Evolutionary conservation across 2,113 vertebrate genomes (phyloP).

Genomic region (Orthonyx spaldingii): DNA sequence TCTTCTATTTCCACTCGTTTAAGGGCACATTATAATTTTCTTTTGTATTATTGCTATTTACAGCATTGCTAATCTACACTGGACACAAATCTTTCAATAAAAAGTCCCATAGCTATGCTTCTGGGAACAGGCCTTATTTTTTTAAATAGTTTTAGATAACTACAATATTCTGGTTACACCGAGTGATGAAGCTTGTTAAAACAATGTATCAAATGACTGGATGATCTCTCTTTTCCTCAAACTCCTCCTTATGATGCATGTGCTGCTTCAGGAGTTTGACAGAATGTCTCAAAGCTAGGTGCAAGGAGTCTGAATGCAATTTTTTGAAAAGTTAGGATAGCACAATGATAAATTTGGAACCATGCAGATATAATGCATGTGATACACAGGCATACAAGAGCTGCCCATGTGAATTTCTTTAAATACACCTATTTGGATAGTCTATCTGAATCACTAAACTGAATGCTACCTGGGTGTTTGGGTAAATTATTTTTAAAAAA

Average conservation of each 20-base stretch:
- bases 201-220: not conserved
- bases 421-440: not conserved
- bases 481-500: not conserved
- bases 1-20: not conserved
- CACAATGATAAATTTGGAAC: not conserved
- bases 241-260: rapidly evolving
- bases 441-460: not conserved
- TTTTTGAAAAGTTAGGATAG: not conserved
- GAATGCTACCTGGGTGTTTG: not conserved
- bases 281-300: not conserved
- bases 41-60: not conserved
- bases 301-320: not conserved
- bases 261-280: not conserved
- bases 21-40: not conserved
- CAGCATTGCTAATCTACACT: not conserved
- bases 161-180: not conserved
- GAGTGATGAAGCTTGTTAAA: not conserved
- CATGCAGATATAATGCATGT: not conserved
- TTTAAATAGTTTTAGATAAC: not conserved
- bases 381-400: not conserved
- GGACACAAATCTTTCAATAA: not conserved
- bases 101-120: not conserved
- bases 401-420: not conserved
- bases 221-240: not conserved
- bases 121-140: not conserved